A percentile compares a stretch with the other conserved stretches of the same genome.
phyloP scores from a whole-genome alignment of 2,797 vertebrate genomes.

The Eospalax fontanierii region DNA sequence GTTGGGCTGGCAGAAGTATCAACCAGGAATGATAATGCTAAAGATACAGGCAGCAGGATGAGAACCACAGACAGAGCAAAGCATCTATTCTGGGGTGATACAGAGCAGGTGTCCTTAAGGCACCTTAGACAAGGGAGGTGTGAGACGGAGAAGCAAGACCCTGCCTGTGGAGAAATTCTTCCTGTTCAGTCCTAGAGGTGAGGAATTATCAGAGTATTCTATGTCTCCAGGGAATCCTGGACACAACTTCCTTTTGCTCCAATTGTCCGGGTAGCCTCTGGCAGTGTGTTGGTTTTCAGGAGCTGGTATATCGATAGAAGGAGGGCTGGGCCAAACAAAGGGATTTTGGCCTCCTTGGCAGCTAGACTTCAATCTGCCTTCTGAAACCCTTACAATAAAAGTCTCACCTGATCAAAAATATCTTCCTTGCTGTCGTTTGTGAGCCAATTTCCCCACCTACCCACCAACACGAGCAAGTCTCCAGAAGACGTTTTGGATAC shows the following conservation, averaged over 20 bases:
- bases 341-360: neutral
- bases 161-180: neutral
- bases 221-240: neutral
- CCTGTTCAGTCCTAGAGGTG: neutral
- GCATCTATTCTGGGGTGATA: neutral
- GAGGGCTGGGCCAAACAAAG: neutral
- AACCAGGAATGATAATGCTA: neutral
- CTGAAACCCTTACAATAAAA: constrained; percentile 57
- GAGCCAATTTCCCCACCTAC: constrained; percentile 61
- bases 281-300: neutral
- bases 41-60: neutral
- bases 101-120: neutral
- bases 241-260: constrained; percentile 12
- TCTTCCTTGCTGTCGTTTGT: constrained; percentile 69
- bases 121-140: neutral
- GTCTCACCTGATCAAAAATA: constrained; percentile 72
- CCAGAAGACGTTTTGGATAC: constrained; percentile 21
- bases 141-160: neutral
- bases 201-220: constrained; percentile 32
- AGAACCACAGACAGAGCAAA: neutral
- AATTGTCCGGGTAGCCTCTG: neutral
- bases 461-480: constrained; percentile 21
- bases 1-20: constrained; percentile 48
- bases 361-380: constrained; percentile 40
- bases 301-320: neutral